Evolutionary conservation across 2,797 vertebrate genomes (phyloP).

Genomic region (Paramormyrops hopkinsi): DNA sequence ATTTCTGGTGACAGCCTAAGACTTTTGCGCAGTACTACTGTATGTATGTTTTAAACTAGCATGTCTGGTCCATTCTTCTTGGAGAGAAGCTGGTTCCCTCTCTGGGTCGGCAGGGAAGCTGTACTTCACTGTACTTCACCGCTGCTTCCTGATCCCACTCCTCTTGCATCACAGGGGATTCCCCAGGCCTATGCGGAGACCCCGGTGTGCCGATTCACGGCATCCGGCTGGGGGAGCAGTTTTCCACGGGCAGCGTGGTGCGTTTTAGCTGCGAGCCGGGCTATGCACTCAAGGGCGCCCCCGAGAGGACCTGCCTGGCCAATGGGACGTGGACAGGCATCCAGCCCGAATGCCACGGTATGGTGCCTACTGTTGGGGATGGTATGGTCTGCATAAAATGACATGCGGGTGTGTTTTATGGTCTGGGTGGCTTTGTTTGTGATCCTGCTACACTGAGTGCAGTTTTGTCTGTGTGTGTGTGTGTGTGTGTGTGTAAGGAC

Average conservation of each 20-base stretch:
- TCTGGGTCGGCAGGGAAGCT: not conserved
- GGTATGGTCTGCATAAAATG: not conserved
- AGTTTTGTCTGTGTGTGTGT: not conserved
- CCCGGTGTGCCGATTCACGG: conserved; percentile 84
- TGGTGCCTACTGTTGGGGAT: not conserved
- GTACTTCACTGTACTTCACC: not conserved
- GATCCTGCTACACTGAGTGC: not conserved
- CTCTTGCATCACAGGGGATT: conserved; percentile 62
- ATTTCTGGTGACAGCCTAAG: not conserved
- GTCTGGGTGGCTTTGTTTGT: not conserved
- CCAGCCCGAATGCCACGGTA: conserved; percentile 92
- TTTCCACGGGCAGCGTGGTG: conserved; percentile 67
- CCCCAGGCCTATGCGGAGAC: conserved; percentile 77
- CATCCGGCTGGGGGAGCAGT: conserved; percentile 84
- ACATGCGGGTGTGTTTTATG: not conserved
- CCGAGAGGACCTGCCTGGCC: conserved; percentile 74
- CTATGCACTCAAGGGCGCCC: conserved; percentile 75
- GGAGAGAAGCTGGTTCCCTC: not conserved
- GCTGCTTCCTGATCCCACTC: conserved; percentile 16
- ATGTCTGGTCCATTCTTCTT: not conserved
- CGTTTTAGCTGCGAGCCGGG: conserved; percentile 93
- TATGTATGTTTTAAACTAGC: not conserved
- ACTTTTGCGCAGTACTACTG: not conserved
- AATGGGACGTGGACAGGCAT: conserved; percentile 81
- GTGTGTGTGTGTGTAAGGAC: not conserved